These are phyloP conservation scores for Psilopsiagon aymara DNA, from an alignment of 2,113 vertebrate species.

Conservation along the genomic window DNA sequence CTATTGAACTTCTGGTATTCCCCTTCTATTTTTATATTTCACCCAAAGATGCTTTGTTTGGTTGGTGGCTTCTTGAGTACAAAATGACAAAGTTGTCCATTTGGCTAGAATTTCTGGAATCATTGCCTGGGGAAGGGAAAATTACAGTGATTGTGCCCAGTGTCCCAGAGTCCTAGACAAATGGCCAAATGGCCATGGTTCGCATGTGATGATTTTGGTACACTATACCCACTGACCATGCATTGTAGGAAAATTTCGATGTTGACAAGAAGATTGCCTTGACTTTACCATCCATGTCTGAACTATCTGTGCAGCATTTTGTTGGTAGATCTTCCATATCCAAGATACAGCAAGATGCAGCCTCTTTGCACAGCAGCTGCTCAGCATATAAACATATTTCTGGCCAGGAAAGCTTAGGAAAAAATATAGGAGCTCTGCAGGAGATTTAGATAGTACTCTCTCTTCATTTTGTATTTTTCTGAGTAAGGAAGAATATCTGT, in stretches of 20 bases:
- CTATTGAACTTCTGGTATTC: neutral
- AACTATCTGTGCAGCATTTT: neutral
- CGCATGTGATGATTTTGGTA: neutral
- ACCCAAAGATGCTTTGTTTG: neutral
- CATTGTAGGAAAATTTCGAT: neutral
- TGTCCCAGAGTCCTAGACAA: neutral
- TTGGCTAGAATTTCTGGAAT: neutral
- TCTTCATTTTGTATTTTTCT: neutral
- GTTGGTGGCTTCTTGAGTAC: neutral
- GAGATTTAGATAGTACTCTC: neutral
- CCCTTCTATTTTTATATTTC: neutral
- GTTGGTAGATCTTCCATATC: neutral
- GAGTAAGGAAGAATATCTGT: neutral
- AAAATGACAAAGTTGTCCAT: neutral
- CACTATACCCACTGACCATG: neutral
- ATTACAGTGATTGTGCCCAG: neutral
- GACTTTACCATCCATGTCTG: neutral
- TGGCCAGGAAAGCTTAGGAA: neutral
- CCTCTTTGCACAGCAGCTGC: neutral
- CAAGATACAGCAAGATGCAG: neutral
- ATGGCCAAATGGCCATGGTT: neutral
- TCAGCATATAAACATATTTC: neutral
- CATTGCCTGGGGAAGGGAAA: neutral
- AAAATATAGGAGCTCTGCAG: neutral
- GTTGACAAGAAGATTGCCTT: neutral